Evolutionary conservation across 1,140 invertebrate species (phyloP), one percentile per base, ranked within the genome.

Genomic region (Camponotus floridanus): DNA sequence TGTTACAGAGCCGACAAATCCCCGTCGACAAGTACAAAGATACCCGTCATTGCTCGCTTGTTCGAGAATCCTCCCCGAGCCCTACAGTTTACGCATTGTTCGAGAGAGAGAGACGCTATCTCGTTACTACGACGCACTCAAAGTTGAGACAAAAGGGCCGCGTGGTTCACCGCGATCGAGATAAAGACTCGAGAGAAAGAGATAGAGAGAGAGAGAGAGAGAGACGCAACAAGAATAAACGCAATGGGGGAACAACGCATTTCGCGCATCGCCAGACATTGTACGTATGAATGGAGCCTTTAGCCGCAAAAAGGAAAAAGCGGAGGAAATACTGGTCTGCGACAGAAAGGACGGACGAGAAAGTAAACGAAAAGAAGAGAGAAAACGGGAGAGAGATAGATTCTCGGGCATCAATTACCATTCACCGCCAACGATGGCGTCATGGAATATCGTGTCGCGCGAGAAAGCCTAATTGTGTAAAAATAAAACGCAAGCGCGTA

Each of bases 211-310:
- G 42, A 57, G 26, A 79, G 81, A 71, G n/a, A 57, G 26, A 57
- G 1, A 26, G 26, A 26, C 26, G 26, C 59, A 64, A 31, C 67
- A 71, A 51, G 39, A 42, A 51, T 33, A 18, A 51, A 36, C 55
- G 48, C 36, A 51, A 57, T 57, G 78, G 78, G 78, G 33, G 26
- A 55, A 70, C 55, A 51, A 59, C 59, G 71, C 83, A 57, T 81
- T 86, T 88, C 33, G 76, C 70, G 87, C 62, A 76, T 59, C 64
- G 59, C 21, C n/a, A 48, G 70, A 65, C 45, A 62, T 78, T 59
- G 9, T 26, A 21, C 45, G 65, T 71, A 74, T 45, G 61, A 70
- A 87, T 85, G 62, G 45, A 80, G 36, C 15, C 33, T 59, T 6
- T 31, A 31, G 18, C 26, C 15, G 31, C 7, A 70, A 26, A 31